Conservation (phyloP, 2,888 invertebrate genomes). For the Balanococcus diminutus region DNA sequence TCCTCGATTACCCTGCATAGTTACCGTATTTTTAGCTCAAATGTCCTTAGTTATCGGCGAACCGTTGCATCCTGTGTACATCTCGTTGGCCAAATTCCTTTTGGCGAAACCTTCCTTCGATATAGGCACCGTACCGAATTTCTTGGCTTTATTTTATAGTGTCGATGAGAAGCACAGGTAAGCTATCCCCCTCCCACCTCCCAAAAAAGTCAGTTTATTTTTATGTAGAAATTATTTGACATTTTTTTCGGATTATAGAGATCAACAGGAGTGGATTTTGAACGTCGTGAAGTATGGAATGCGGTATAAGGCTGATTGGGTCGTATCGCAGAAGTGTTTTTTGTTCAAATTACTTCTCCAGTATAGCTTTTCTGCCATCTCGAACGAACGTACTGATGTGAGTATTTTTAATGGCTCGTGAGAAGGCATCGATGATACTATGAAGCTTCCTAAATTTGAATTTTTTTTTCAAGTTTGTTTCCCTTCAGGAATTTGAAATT, state of each 20-base stretch:
- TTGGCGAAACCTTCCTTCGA: constrained; percentile 79
- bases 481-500: too few species aligned
- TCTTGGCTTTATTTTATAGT: constrained; percentile 73
- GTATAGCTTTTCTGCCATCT: constrained; percentile 68
- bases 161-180: constrained; percentile 29
- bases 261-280: constrained; percentile 70
- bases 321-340: constrained; percentile 71
- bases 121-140: constrained; percentile 82
- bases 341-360: constrained; percentile 78
- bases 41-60: constrained; percentile 74
- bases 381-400: constrained; percentile 70
- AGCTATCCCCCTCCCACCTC: background rate
- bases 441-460: too few species aligned
- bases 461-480: too few species aligned
- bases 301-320: constrained; percentile 75
- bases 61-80: constrained; percentile 77
- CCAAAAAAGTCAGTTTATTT: background rate
- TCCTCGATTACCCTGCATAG: constrained; percentile 67
- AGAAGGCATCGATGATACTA: too few species aligned
- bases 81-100: constrained; percentile 77
- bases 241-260: background rate
- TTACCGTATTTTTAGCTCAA: constrained; percentile 74
- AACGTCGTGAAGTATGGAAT: constrained; percentile 78
- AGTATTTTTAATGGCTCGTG: constrained; percentile 10
- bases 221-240: too few species aligned